Conservation (phyloP, 2,113 vertebrate species). For the Gulo gulo region DNA sequence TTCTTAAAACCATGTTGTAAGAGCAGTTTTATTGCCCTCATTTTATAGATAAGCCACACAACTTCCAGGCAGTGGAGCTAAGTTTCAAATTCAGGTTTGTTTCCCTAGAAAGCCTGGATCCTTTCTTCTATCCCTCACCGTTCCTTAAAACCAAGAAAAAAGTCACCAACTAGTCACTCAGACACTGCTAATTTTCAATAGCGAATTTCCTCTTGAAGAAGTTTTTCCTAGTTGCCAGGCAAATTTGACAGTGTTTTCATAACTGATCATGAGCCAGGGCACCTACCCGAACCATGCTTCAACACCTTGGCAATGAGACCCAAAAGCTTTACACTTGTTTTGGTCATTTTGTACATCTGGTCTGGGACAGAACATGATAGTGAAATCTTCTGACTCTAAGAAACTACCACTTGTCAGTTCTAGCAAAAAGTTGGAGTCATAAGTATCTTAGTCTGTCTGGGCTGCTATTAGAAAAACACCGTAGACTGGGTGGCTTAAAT, state of each 20-base stretch:
- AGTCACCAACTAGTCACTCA: neutral
- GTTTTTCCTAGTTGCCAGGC: neutral
- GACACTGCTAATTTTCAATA: neutral
- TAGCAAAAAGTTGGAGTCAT: neutral
- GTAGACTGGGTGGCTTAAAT: neutral
- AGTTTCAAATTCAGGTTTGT: neutral
- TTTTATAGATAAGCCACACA: neutral
- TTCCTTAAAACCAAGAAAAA: neutral
- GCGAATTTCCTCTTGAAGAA: neutral
- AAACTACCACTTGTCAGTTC: neutral
- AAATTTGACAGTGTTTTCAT: neutral
- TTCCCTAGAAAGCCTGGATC: neutral
- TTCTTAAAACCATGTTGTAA: neutral
- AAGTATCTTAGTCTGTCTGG: neutral
- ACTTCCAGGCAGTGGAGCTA: neutral
- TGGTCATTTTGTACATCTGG: neutral
- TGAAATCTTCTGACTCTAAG: neutral
- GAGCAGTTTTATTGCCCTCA: neutral
- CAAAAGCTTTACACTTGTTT: neutral
- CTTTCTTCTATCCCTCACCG: neutral
- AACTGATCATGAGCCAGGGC: neutral
- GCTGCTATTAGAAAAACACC: neutral
- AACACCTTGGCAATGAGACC: neutral
- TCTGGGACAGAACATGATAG: neutral
- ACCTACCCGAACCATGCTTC: neutral